Evolutionary conservation across 2,797 vertebrate genomes (phyloP).

Genomic region (Enteromius unitaeniatus): DNA sequence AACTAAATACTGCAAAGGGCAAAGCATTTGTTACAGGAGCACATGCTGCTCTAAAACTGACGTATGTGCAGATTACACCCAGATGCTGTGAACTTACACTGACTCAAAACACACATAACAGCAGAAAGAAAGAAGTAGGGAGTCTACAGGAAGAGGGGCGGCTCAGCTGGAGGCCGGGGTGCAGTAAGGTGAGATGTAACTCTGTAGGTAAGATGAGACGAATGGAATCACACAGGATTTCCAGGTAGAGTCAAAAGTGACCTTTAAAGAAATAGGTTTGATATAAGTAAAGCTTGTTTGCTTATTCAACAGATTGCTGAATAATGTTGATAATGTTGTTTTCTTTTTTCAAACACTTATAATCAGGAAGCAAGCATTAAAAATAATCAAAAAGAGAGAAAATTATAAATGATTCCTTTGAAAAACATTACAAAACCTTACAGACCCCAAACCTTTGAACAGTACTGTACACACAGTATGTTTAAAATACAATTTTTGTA

Average conservation of each 20-base stretch:
- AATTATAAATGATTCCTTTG: not conserved
- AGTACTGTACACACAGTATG: not conserved
- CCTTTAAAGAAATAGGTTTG: conserved; percentile 12
- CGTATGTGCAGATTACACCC: conserved; percentile 55
- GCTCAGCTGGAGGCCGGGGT: conserved; percentile 3
- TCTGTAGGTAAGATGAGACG: conserved; percentile 30
- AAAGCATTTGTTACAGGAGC: conserved; percentile 56
- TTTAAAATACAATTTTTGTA: not conserved
- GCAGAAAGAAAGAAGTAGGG: not conserved
- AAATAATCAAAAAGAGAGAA: not conserved
- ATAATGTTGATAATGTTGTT: not conserved
- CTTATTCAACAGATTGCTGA: not conserved
- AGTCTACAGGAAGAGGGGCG: conserved; percentile 3
- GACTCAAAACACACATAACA: conserved; percentile 29
- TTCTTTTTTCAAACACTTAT: not conserved
- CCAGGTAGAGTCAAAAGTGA: not conserved
- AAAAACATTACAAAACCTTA: not conserved
- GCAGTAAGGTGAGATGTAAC: conserved; percentile 6
- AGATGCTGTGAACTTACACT: conserved; percentile 52
- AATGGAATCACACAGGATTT: conserved; percentile 15
- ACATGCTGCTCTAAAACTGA: conserved; percentile 56
- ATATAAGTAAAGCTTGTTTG: not conserved
- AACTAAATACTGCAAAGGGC: conserved; percentile 61
- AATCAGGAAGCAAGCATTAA: not conserved
- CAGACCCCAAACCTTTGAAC: not conserved